These are phyloP conservation scores for Agonopterix alstromeriana DNA, from an alignment of 2,888 invertebrate genomes.

Conservation along the genomic window DNA sequence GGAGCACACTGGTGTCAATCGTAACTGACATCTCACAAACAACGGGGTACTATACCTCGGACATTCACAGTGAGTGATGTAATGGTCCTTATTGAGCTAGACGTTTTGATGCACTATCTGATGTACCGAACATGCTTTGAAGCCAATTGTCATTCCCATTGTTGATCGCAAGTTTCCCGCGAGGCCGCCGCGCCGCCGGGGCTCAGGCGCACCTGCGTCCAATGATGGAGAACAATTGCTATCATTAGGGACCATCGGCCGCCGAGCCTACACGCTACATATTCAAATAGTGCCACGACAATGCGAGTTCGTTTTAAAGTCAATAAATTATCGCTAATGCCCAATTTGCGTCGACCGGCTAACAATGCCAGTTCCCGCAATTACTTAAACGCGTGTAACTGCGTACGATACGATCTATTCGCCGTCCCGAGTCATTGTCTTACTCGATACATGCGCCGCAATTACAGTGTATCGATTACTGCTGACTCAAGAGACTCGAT, in stretches of 20 bases:
- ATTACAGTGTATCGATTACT: slow-evolving; percentile 71
- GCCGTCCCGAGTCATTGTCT: slow-evolving; percentile 62
- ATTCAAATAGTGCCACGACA: slow-evolving; percentile 67
- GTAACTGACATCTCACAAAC: no score
- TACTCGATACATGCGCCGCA: slow-evolving; percentile 62
- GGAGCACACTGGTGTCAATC: no score
- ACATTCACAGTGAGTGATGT: no score
- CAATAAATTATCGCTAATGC: slow-evolving; percentile 76
- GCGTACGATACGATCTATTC: slow-evolving; percentile 65
- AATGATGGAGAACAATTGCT: slow-evolving; percentile 71
- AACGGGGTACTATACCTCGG: no score
- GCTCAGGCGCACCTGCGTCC: slow-evolving; percentile 57
- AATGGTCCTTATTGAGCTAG: no score
- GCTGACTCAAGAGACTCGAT: slow-evolving; percentile 59
- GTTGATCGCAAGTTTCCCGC: slow-evolving; percentile 20
- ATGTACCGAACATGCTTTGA: background rate
- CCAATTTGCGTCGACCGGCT: slow-evolving; percentile 72
- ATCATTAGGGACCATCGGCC: slow-evolving; percentile 63
- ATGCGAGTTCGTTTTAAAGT: slow-evolving; percentile 67
- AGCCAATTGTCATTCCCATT: slow-evolving; percentile 10
- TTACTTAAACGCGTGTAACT: slow-evolving; percentile 75
- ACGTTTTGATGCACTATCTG: no score
- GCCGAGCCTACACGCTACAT: slow-evolving; percentile 62
- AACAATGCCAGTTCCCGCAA: slow-evolving; percentile 75
- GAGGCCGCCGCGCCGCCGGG: slow-evolving; percentile 9